A percentile compares a stretch with the other conserved stretches of the same genome.
phyloP scores from a whole-genome alignment of 1,140 invertebrate species.

The Heliconius congener region DNA sequence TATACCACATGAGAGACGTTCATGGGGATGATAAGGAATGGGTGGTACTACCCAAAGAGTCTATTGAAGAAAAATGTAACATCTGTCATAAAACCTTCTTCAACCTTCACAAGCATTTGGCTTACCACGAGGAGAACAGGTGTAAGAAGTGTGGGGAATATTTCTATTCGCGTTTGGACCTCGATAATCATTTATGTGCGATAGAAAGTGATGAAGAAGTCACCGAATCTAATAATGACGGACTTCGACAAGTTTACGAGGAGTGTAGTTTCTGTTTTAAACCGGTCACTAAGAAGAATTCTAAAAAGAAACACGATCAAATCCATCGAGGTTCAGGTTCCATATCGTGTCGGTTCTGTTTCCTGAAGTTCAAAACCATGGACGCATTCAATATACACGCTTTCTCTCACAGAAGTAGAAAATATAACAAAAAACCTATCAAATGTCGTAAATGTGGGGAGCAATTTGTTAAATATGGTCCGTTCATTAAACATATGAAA shows the following conservation, averaged over 20 bases:
- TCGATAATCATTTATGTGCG: conserved; percentile 71
- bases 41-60: conserved; percentile 67
- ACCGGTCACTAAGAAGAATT: conserved; percentile 62
- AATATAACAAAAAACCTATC: conserved; percentile 75
- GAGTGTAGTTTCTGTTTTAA: conserved; percentile 80
- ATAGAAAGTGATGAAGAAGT: conserved; percentile 74
- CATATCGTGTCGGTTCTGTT: conserved; percentile 77
- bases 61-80: conserved; percentile 67
- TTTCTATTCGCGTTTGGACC: conserved; percentile 70
- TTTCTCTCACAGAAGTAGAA: conserved; percentile 73
- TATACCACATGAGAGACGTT: conserved; percentile 71
- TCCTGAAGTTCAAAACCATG: conserved; percentile 75
- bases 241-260: conserved; percentile 57
- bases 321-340: conserved; percentile 68
- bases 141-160: conserved; percentile 78
- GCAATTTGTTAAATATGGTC: conserved; percentile 72
- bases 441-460: conserved; percentile 73
- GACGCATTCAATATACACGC: conserved; percentile 77
- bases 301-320: conserved; percentile 60
- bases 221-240: conserved; percentile 35
- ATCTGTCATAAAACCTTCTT: conserved; percentile 77
- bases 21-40: conserved; percentile 77
- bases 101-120: conserved; percentile 72
- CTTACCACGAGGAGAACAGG: conserved; percentile 77
- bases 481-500: conserved; percentile 74